Conservation (phyloP, 2,797 vertebrate species). For the Poecilia wingei region DNA sequence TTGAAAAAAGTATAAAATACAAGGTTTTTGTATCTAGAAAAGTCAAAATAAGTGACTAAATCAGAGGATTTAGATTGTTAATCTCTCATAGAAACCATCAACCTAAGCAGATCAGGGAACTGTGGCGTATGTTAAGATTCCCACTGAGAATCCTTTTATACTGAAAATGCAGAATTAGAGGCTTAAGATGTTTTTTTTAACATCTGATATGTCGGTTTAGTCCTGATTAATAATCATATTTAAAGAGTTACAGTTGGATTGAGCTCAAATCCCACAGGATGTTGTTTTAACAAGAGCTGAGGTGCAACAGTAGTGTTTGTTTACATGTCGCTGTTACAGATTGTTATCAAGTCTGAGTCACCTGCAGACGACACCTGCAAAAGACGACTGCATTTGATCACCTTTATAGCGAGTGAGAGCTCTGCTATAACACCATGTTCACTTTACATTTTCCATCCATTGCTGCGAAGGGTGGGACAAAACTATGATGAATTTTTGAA, state of each 20-base stretch:
- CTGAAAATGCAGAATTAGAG: background rate
- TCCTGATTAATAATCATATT: background rate
- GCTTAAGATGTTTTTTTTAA: background rate
- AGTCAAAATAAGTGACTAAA: background rate
- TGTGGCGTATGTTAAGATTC: background rate
- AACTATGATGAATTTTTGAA: background rate
- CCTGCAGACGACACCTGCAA: background rate
- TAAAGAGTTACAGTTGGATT: background rate
- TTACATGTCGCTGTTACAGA: background rate
- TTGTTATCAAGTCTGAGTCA: background rate
- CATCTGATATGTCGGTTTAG: background rate
- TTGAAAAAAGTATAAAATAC: background rate
- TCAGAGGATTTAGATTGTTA: background rate
- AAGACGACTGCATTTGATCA: background rate
- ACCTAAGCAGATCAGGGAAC: background rate
- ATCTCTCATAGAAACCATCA: background rate
- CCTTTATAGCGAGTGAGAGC: background rate
- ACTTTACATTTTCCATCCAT: too few relatives aligned
- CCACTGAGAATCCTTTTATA: background rate
- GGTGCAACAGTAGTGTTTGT: background rate
- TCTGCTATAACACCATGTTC: background rate
- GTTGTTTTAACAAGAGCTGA: background rate
- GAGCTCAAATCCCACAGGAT: background rate
- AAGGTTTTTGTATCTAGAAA: background rate
- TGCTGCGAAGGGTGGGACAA: background rate